Percentiles rank a stretch among this genome's conserved stretches.
Conservation (phyloP, 2,888 invertebrate genomes). For the Yponomeuta sedellus region DNA sequence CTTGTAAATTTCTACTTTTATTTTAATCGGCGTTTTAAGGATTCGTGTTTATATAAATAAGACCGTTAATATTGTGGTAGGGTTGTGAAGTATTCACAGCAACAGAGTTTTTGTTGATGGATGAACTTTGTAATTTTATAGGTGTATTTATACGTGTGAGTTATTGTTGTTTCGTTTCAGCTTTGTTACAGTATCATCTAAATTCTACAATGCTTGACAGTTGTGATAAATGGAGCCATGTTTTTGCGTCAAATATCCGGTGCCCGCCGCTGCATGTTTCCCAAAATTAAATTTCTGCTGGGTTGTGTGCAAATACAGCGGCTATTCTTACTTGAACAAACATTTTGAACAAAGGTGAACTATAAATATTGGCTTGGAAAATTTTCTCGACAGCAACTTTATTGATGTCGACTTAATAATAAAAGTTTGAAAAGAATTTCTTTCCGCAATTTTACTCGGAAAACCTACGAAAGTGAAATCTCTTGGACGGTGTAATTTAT, state of each 20-base stretch:
- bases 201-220: not conserved
- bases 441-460: constrained; percentile 6
- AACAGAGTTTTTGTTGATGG: not conserved
- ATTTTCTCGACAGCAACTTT: not conserved
- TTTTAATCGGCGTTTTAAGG: too few species aligned
- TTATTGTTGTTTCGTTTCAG: constrained; percentile 6
- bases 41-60: too few species aligned
- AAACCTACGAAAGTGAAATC: constrained; percentile 11
- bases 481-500: constrained; percentile 14
- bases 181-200: constrained; percentile 1
- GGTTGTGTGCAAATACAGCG: not conserved
- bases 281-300: constrained; percentile 10
- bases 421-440: constrained; percentile 9
- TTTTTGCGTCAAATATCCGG: constrained; percentile 9
- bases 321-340: not conserved
- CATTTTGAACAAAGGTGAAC: constrained; percentile 17
- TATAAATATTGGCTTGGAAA: too few species aligned
- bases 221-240: constrained; percentile 8
- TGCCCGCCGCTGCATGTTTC: not conserved
- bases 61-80: too few species aligned
- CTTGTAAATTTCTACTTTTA: too few species aligned
- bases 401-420: not conserved
- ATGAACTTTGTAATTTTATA: not conserved
- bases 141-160: not conserved
- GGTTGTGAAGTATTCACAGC: not conserved